Base-by-base conservation (phyloP, 2,113 vertebrate species). In the Smithornis capensis region DNA sequence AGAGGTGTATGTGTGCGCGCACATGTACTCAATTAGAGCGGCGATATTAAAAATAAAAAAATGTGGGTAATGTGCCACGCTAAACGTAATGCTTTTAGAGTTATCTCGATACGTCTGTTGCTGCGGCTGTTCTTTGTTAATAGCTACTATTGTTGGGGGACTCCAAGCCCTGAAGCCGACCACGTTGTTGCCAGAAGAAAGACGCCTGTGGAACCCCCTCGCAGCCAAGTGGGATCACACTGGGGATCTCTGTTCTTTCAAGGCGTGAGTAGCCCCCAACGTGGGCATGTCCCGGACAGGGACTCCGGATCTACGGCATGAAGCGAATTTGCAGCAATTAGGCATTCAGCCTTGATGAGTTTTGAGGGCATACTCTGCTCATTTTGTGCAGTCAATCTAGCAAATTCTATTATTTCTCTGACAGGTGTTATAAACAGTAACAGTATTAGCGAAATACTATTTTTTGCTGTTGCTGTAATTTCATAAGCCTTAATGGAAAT, bases 181-280 rank as follows among this genome's bases (percentile, higher is more conserved):
- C 3, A 5, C 0, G 4, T 10, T 28, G 28, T 19, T 47, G 18
- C 19, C 35, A 21, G 60, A 50, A 81, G 37, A 9, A 40, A 79
- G 13, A 14, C 19, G 19, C 12, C 50, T 3, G 33, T n/a, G 38
- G 23, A 45, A 91, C 24, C 7, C 7, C 63, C 18, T 25, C 0
- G 1, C 3, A 11, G 23, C 25, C 6, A 10, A 21, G 27, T 0
- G 0, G 11, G 27, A 52, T 15, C 0, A 14, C 0, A 0, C 2
- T 0, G 0, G 38, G 29, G 38, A 65, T 12, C 10, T 3, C 14
- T 10, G 18, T 16, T 15, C 27, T 38, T 33, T 29, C 57, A 31
- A 2, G 7, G 10, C 28, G 87, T 86, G 33, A 94, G 89, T 62
- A 42, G 11, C 15, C 18, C 4, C 4, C 25, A 17, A 22, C 2